Conservation (phyloP, 2,888 invertebrate genomes). For the Ferdinandea cuprea region DNA sequence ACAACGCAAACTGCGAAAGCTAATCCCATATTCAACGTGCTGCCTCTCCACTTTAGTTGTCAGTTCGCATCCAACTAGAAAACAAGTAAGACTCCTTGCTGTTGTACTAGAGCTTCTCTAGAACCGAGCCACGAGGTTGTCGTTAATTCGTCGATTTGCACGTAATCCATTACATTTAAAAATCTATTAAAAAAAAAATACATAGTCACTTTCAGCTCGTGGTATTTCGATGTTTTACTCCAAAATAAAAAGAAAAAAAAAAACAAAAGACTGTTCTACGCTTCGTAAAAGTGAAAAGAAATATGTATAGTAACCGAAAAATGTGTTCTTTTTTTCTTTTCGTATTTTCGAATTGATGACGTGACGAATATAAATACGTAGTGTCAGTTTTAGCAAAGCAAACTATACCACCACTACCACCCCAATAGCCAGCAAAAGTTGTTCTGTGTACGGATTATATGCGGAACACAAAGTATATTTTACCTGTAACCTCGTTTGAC, state of each 20-base stretch:
- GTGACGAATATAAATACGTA: constrained; percentile 75
- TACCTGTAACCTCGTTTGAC: constrained; percentile 80
- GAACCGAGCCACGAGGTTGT: constrained; percentile 83
- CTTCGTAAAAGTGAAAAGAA: constrained; percentile 54
- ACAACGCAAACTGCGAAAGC: constrained; percentile 70
- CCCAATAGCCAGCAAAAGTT: constrained; percentile 36
- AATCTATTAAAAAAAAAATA: not conserved
- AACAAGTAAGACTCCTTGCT: constrained; percentile 82
- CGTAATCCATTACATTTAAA: constrained; percentile 61
- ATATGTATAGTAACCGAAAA: constrained; percentile 5
- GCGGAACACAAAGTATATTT: constrained; percentile 78
- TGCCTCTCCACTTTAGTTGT: constrained; percentile 80
- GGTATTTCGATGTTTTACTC: constrained; percentile 29
- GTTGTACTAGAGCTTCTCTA: constrained; percentile 80
- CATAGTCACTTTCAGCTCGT: constrained; percentile 2
- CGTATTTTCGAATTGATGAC: constrained; percentile 76
- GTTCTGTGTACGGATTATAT: constrained; percentile 68
- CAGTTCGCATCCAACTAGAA: constrained; percentile 83
- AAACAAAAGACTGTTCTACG: constrained; percentile 1
- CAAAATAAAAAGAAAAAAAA: constrained; percentile 29
- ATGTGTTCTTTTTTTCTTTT: constrained; percentile 40
- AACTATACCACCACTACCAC: constrained; percentile 40
- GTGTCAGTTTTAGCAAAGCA: constrained; percentile 56
- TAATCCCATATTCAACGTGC: constrained; percentile 72
- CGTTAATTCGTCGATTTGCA: constrained; percentile 79